Evolutionary conservation across 2,113 vertebrate genomes (phyloP), one percentile per base, ranked within the genome.

Genomic region (Nematolebias whitei): DNA sequence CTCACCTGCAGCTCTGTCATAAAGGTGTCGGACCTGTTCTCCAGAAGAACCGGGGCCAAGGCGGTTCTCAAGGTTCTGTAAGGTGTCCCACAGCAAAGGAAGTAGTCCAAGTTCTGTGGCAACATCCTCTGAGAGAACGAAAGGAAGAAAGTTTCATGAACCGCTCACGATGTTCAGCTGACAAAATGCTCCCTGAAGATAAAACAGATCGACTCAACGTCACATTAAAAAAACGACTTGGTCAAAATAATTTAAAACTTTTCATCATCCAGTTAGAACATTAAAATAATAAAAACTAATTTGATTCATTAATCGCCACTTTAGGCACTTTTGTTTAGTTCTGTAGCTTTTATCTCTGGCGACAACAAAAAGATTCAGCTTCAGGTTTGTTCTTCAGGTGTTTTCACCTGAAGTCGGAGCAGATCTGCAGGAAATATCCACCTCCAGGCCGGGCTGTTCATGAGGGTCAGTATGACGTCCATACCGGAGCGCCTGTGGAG

Each of bases 371-470:
- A 19, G 29, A 35, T 5, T 4, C 9, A 29, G n/a, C n/a, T n/a
- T n/a, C n/a, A n/a, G n/a, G 7, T 12, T 12, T 18, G 13, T 24
- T 3, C n/a, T n/a, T 38, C 52, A 38, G 26, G 18, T 8, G 5
- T 14, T 18, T 50, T 26, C 71, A 93, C 92, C 86, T 92, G 90
- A 13, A 80, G 82, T 22, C 12, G 54, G 0, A 92, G 57, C n/a
- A 93, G 70, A 0, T 86, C n/a, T 2, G 57, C 8, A 2, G 92
- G 92, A 41, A 93, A 93, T 20, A 87, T 4, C 92, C 92, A 93
- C 3, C 64, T 63, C 72, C 64, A 79, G 16, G 41, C 1, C 0
- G 81, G 20, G 4, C 4, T 68, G 65, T 88, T 83, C 82, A 91
- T 85, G 73, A 92, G 58, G 15, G 71, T 49, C 72, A 82, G 74